Conservation (phyloP, 2,888 invertebrate genomes). For the Athrips mouffetella region DNA sequence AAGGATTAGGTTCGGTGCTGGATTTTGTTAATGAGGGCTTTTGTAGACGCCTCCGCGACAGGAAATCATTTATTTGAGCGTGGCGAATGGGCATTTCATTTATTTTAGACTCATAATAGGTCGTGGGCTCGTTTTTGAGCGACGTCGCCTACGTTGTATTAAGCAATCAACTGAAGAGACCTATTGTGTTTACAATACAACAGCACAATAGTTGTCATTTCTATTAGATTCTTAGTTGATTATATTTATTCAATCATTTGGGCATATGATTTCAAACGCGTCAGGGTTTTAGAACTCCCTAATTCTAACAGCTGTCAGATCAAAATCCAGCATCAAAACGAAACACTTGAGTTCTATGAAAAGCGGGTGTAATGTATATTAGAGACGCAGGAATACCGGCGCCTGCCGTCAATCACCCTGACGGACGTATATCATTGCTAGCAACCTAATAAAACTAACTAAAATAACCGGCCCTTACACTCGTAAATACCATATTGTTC, state of each 20-base stretch:
- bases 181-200: background rate
- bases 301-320: background rate
- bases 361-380: conserved; percentile 29
- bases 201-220: too few species aligned
- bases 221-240: too few species aligned
- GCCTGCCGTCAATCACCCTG: conserved; percentile 60
- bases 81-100: conserved; percentile 61
- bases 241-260: too few species aligned
- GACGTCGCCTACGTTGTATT: conserved; percentile 35
- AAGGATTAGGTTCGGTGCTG: conserved; percentile 70
- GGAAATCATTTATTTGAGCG: conserved; percentile 68
- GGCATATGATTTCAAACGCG: background rate
- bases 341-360: conserved; percentile 30
- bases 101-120: conserved; percentile 43
- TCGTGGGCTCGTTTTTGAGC: conserved; percentile 45
- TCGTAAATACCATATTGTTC: conserved; percentile 8
- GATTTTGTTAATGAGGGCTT: conserved; percentile 66
- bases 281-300: background rate
- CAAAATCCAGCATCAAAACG: background rate
- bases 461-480: conserved; percentile 7
- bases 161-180: background rate
- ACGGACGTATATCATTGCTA: conserved; percentile 54
- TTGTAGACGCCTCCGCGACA: conserved; percentile 56
- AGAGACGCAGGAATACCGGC: conserved; percentile 34
- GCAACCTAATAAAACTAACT: conserved; percentile 41